These are phyloP conservation scores for Phyllotreta striolata DNA, from an alignment of 2,888 invertebrate species.

Conservation along the genomic window DNA sequence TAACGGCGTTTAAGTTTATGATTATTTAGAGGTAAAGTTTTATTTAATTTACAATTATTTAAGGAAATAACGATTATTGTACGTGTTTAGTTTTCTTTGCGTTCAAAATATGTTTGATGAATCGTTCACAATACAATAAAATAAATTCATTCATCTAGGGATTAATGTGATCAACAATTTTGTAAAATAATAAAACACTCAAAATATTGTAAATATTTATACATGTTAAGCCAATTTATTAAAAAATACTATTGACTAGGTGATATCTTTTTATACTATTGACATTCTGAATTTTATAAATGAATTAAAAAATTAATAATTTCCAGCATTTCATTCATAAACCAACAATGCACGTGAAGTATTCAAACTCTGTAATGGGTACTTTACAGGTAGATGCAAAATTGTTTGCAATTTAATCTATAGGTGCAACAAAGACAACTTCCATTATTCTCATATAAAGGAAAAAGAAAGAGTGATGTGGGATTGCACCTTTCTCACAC, in stretches of 20 bases:
- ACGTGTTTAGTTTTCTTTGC: not conserved
- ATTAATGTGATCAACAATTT: constrained; percentile 30
- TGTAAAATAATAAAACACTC: constrained; percentile 24
- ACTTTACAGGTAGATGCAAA: too few relatives aligned
- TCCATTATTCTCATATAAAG: too few relatives aligned
- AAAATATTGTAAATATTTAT: constrained; percentile 38
- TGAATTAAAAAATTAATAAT: constrained; percentile 25
- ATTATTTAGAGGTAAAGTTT: too few relatives aligned
- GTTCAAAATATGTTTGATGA: constrained; percentile 10
- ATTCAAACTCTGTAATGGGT: too few relatives aligned
- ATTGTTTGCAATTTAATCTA: too few relatives aligned
- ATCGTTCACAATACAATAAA: constrained; percentile 10
- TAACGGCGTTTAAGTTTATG: too few relatives aligned
- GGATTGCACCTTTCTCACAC: too few relatives aligned
- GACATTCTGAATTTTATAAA: constrained; percentile 41
- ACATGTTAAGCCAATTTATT: constrained; percentile 29
- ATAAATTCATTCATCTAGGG: constrained; percentile 12
- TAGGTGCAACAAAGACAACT: too few relatives aligned
- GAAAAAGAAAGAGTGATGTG: too few relatives aligned
- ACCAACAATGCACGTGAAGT: too few relatives aligned
- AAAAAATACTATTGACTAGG: constrained; percentile 28
- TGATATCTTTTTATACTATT: constrained; percentile 45
- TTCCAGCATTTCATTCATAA: too few relatives aligned
- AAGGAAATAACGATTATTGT: not conserved
- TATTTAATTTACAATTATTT: too few relatives aligned